These are phyloP conservation scores for Drosophila nebulosa DNA, from an alignment of 1,140 invertebrate species.

Conservation along the genomic window DNA sequence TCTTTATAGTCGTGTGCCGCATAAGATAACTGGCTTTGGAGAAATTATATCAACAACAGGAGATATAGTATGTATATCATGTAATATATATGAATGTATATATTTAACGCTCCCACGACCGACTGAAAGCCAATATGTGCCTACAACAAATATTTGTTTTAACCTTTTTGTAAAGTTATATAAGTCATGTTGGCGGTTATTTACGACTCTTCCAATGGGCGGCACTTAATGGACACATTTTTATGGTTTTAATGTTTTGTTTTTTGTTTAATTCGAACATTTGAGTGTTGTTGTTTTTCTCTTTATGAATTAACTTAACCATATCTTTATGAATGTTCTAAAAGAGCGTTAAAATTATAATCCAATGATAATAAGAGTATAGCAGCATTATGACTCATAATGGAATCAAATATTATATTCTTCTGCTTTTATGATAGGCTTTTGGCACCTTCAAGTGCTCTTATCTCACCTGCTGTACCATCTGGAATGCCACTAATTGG, in stretches of 20 bases:
- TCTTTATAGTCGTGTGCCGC: not conserved
- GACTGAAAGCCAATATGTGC: slow-evolving; percentile 9
- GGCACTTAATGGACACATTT: not conserved
- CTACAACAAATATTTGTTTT: slow-evolving; percentile 6
- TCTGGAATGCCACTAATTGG: not conserved
- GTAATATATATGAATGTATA: not conserved
- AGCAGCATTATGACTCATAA: not conserved
- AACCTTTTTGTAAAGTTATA: slow-evolving; percentile 27
- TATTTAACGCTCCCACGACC: slow-evolving; percentile 27
- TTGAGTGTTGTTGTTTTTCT: not conserved
- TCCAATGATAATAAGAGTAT: not conserved
- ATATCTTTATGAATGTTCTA: not conserved
- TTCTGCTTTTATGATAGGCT: slow-evolving; percentile 31
- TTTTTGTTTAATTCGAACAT: not conserved
- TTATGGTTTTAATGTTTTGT: not conserved
- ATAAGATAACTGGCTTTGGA: not conserved
- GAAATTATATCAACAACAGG: not conserved
- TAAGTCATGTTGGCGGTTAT: slow-evolving; percentile 26
- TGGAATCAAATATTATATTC: not conserved
- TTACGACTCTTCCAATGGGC: not conserved
- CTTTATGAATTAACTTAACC: not conserved
- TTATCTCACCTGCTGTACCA: slow-evolving; percentile 9
- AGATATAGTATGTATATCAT: slow-evolving; percentile 1
- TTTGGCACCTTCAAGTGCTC: slow-evolving; percentile 39
- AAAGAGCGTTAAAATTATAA: not conserved